phyloP scores from a whole-genome alignment of 2,888 invertebrate genomes.

The Mythimna impura region DNA sequence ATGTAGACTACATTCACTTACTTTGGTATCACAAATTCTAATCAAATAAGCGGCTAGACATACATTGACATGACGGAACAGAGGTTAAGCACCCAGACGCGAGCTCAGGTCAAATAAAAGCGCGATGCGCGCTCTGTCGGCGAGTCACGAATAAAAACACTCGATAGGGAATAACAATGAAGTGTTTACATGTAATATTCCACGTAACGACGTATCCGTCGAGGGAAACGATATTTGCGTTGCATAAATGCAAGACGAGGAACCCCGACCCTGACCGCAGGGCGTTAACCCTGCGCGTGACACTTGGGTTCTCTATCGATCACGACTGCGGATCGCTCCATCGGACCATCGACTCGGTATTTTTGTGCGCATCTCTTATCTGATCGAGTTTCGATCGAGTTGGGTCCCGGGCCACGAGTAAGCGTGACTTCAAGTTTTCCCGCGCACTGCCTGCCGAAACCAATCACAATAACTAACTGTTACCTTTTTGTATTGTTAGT shows the following conservation, averaged over 20 bases:
- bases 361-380: slow-evolving; percentile 79
- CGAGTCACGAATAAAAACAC: slow-evolving; percentile 77
- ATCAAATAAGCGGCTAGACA: slow-evolving; percentile 51
- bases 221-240: slow-evolving; percentile 79
- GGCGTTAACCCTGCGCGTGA: slow-evolving; percentile 88
- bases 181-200: slow-evolving; percentile 84
- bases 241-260: slow-evolving; percentile 83
- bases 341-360: slow-evolving; percentile 80
- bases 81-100: slow-evolving; percentile 63
- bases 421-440: slow-evolving; percentile 81
- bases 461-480: slow-evolving; percentile 84
- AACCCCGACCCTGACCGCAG: slow-evolving; percentile 88
- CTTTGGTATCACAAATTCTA: slow-evolving; percentile 31
- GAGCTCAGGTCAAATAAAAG: slow-evolving; percentile 65
- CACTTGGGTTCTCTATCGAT: slow-evolving; percentile 90
- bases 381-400: slow-evolving; percentile 77
- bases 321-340: slow-evolving; percentile 84
- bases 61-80: slow-evolving; percentile 56
- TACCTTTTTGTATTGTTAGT: slow-evolving; percentile 82
- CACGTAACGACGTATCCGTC: slow-evolving; percentile 85
- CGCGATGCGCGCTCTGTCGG: slow-evolving; percentile 58
- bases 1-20: slow-evolving; percentile 13
- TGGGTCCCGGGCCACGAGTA: slow-evolving; percentile 65
- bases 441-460: slow-evolving; percentile 78
- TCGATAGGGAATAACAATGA: slow-evolving; percentile 84